These are phyloP conservation scores for Proctacanthus coquilletti DNA, from an alignment of 1,140 invertebrate species.

Conservation along the genomic window DNA sequence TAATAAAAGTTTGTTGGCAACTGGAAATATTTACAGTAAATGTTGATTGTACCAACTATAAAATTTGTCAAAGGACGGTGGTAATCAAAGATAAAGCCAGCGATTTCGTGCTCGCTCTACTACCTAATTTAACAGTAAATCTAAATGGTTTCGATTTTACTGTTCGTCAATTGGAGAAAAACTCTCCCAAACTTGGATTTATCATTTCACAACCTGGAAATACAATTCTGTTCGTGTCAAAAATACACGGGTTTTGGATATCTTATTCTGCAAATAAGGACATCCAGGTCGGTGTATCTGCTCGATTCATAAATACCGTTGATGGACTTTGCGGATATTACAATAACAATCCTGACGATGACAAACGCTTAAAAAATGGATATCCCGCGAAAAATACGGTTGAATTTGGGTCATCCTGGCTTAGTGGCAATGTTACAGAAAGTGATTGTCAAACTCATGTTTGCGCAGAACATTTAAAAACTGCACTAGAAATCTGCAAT, in stretches of 20 bases:
- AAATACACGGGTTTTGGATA: conserved; percentile 53
- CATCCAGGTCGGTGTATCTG: conserved; percentile 51
- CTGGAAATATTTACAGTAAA: neutral
- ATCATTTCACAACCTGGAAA: conserved; percentile 49
- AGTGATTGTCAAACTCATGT: conserved; percentile 37
- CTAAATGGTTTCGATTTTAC: conserved; percentile 50
- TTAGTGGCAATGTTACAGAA: conserved; percentile 32
- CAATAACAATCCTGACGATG: conserved; percentile 46
- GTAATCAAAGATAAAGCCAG: conserved; percentile 20
- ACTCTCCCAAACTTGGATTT: conserved; percentile 47
- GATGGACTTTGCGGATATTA: conserved; percentile 68
- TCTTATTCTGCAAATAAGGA: conserved; percentile 50
- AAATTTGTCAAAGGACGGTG: conserved; percentile 45
- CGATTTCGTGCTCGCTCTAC: conserved; percentile 16
- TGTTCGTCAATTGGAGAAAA: conserved; percentile 47
- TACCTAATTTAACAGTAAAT: conserved; percentile 44
- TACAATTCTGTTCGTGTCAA: conserved; percentile 47
- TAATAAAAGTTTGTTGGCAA: too few relatives aligned
- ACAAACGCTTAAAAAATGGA: conserved; percentile 53
- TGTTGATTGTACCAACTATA: conserved; percentile 38
- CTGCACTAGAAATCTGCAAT: conserved; percentile 46
- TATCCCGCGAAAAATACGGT: conserved; percentile 38
- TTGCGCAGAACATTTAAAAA: conserved; percentile 41
- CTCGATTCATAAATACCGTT: conserved; percentile 40
- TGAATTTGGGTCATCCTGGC: conserved; percentile 63